These are phyloP conservation scores for Aphaenogaster rudis DNA, from an alignment of 1,140 invertebrate species.

Conservation along the genomic window DNA sequence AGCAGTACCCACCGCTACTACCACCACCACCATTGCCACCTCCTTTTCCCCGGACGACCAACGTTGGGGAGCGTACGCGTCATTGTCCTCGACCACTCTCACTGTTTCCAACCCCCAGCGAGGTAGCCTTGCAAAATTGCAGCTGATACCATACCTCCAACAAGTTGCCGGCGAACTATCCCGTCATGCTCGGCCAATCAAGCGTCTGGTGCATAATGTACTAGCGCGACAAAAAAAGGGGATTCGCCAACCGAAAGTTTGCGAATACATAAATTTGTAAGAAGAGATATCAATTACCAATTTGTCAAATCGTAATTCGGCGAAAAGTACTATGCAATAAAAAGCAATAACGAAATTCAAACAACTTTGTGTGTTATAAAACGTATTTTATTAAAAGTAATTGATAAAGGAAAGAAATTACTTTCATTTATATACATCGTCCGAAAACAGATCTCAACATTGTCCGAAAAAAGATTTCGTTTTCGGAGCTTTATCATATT, in stretches of 20 bases:
- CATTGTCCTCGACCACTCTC: conserved; percentile 75
- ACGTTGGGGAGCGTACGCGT: conserved; percentile 54
- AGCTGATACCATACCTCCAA: conserved; percentile 62
- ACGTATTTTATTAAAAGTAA: neutral
- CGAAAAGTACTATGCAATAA: neutral
- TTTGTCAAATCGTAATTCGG: neutral
- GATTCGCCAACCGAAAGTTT: neutral
- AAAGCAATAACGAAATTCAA: neutral
- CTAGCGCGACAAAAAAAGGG: neutral
- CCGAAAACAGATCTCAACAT: neutral
- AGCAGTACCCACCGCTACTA: conserved; percentile 19
- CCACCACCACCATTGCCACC: conserved; percentile 47
- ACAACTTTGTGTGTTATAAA: neutral
- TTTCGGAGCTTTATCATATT: neutral
- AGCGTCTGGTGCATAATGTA: conserved; percentile 22
- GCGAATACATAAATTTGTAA: neutral
- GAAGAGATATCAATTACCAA: neutral
- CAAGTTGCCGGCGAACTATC: conserved; percentile 58
- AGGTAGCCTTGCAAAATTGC: conserved; percentile 64
- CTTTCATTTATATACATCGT: neutral
- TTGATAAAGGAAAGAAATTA: neutral
- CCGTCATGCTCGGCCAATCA: conserved; percentile 49
- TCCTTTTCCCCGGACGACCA: conserved; percentile 36
- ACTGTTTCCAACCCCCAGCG: conserved; percentile 64
- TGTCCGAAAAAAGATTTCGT: neutral